Base-by-base conservation (phyloP, 1,140 invertebrate species). In the Drosophila asahinai region DNA sequence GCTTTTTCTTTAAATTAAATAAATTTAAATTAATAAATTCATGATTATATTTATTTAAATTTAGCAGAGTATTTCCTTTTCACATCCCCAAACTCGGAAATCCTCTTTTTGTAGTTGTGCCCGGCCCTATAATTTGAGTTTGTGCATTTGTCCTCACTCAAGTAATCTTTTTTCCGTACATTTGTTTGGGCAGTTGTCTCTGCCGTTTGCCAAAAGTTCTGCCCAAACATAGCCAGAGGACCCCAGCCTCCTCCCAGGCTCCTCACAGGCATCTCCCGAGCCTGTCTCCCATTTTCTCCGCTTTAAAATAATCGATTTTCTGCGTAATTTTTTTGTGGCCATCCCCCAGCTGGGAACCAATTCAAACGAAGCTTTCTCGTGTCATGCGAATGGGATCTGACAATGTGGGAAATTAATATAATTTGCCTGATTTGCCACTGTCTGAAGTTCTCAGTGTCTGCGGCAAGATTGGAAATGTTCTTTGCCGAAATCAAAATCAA, bases 241-340 rank as follows among this genome's bases (percentile, higher is more conserved):
- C 19, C 19, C 19, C 0, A 19, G 19, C 19, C 19, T 19, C 19
- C 19, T 19, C 19, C 19, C 0, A 19, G 19, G 1, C 19, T 19
- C 19, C 19, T 19, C 19, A 19, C 19, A 19, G 19, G 19, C n/a
- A 30, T 15, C 15, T n/a, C 15, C 33, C 22, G 33, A 36, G 33
- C 19, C 6, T 2, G 14, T 11, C 33, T n/a, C 49, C 8, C 11
- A 15, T 22, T 22, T 33, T 25, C 25, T 43, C 43, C 19, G 64
- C 84, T 89, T 89, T 81, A 90, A 90, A 89, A 84, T 84, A 90
- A 89, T 89, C 84, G 86, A 89, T 89, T 90, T 89, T 90, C 67
- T 79, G 80, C 27, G 73, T 60, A 83, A 76, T 68, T 81, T 38
- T 55, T 52, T 38, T 73, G 45, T 51, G 66, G 60, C 30, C 40